Evolutionary conservation across 1,140 invertebrate genomes (phyloP).

Genomic region (Macrobrachium nipponense): DNA sequence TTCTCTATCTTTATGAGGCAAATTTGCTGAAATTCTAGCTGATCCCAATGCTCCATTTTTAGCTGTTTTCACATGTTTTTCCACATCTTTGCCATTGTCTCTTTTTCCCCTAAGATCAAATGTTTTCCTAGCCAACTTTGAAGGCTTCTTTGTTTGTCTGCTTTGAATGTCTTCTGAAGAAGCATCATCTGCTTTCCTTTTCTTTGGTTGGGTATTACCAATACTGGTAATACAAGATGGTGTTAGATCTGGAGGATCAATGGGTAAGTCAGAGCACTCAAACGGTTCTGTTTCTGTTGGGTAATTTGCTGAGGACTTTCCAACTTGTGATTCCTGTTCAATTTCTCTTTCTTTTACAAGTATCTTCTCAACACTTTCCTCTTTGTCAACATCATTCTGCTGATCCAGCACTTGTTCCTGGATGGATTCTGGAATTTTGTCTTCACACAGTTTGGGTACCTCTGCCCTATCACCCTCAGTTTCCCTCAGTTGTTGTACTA

Average conservation of each 20-base stretch:
- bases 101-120: slow-evolving; percentile 24
- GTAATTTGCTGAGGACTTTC: not conserved
- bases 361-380: not conserved
- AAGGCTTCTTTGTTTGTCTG: not conserved
- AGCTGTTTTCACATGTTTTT: too few relatives aligned
- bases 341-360: not conserved
- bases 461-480: not conserved
- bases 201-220: not conserved
- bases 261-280: not conserved
- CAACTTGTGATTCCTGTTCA: not conserved
- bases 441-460: not conserved
- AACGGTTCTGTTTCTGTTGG: slow-evolving; percentile 8
- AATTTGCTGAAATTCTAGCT: too few relatives aligned
- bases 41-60: too few relatives aligned
- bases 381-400: not conserved
- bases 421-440: not conserved
- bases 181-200: not conserved
- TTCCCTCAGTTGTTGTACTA: slow-evolving; percentile 30
- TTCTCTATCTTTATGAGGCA: too few relatives aligned
- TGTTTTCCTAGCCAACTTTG: slow-evolving; percentile 17
- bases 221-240: too few relatives aligned
- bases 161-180: not conserved
- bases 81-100: not conserved
- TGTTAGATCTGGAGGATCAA: too few relatives aligned
- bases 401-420: not conserved